These are phyloP conservation scores for Amblyopsis hoosieri DNA, from an alignment of 2,797 vertebrate species.

Conservation along the genomic window DNA sequence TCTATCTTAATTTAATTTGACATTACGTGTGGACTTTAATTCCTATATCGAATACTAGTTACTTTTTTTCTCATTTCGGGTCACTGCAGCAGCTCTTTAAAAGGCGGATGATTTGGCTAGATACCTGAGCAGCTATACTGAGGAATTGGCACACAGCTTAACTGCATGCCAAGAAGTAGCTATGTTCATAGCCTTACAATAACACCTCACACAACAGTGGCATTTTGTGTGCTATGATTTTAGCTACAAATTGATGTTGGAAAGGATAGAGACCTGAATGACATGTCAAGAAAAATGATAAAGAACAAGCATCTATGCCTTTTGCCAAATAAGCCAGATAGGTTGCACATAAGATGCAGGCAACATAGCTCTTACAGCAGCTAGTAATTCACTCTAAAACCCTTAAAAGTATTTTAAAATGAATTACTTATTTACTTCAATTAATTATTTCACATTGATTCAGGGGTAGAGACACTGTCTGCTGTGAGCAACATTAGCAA, in stretches of 20 bases:
- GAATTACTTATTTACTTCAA: not conserved
- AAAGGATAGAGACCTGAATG: conserved; percentile 35
- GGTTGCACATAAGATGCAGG: conserved; percentile 11
- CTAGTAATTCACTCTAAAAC: conserved; percentile 45
- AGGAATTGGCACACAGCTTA: conserved; percentile 59
- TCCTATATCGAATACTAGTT: conserved; percentile 17
- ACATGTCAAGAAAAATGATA: conserved; percentile 49
- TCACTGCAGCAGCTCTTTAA: conserved; percentile 41
- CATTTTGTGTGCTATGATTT: conserved; percentile 50
- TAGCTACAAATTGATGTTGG: conserved; percentile 38
- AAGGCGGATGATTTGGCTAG: conserved; percentile 65
- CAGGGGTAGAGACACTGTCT: conserved; percentile 64
- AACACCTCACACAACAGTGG: conserved; percentile 54
- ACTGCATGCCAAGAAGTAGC: conserved; percentile 55
- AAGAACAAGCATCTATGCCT: conserved; percentile 32
- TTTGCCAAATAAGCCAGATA: conserved; percentile 12
- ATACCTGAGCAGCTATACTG: conserved; percentile 77
- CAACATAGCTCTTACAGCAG: conserved; percentile 35
- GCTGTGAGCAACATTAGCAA: conserved; percentile 59
- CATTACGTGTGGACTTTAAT: not conserved
- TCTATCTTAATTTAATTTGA: too few relatives aligned
- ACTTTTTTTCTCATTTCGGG: conserved; percentile 52
- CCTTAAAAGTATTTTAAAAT: conserved; percentile 25
- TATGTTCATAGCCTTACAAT: conserved; percentile 48
- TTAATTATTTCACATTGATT: conserved; percentile 71